phyloP scores from a whole-genome alignment of 64 coral and sea anemone genomes.

The Orbicella faveolata region DNA sequence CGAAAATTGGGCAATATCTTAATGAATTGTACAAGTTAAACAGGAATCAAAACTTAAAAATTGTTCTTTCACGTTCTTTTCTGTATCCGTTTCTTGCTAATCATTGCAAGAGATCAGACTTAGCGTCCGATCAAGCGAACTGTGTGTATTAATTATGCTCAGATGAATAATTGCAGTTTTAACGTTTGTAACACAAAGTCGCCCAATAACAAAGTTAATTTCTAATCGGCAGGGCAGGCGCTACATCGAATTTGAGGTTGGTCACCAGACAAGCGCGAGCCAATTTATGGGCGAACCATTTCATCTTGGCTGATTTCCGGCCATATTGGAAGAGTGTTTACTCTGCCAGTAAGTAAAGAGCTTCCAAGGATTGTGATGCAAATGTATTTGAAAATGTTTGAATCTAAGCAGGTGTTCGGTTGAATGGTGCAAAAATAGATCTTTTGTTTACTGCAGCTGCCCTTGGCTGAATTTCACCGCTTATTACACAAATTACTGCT shows the following conservation, averaged over 20 bases:
- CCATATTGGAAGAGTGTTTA: slow-evolving; percentile 49
- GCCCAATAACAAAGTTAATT: not conserved
- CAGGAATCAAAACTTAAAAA: slow-evolving; percentile 19
- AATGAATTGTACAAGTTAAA: slow-evolving; percentile 20
- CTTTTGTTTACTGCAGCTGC: slow-evolving; percentile 92
- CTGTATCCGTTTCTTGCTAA: not conserved
- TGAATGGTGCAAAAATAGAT: slow-evolving; percentile 87
- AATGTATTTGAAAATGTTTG: slow-evolving; percentile 48
- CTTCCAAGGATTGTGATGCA: slow-evolving; percentile 32
- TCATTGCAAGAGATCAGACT: not conserved
- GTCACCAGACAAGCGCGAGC: not conserved
- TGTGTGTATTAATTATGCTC: slow-evolving; percentile 1
- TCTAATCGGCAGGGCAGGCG: not conserved
- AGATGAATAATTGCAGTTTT: not conserved
- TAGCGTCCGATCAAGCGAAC: not conserved
- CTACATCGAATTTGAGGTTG: not conserved
- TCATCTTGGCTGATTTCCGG: slow-evolving; percentile 51
- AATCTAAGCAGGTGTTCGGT: slow-evolving; percentile 70
- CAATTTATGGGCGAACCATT: slow-evolving; percentile 3
- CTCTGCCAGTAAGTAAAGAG: slow-evolving; percentile 42
- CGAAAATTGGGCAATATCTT: slow-evolving; percentile 1
- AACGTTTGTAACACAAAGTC: slow-evolving; percentile 17
- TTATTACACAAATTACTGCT: slow-evolving; percentile 86
- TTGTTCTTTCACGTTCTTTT: slow-evolving; percentile 24
- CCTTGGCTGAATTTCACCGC: slow-evolving; percentile 54